Evolutionary conservation across 2,888 invertebrate species (phyloP).

Genomic region (Spilosoma lubricipeda): DNA sequence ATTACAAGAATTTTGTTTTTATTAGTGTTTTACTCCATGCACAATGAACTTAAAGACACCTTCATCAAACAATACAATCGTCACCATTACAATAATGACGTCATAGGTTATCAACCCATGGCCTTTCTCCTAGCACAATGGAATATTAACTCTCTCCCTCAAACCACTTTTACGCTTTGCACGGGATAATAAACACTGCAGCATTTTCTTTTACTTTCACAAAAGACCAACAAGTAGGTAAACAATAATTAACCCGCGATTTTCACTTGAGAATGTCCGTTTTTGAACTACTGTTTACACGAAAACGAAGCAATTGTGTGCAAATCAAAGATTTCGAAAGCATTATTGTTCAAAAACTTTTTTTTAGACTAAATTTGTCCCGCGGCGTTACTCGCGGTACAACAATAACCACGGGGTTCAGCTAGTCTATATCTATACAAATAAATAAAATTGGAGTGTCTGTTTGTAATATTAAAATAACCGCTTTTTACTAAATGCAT

Average conservation of each 20-base stretch:
- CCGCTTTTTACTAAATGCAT: too few relatives aligned
- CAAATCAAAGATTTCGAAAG: too few relatives aligned
- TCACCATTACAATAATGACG: conserved; percentile 4
- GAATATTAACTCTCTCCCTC: conserved; percentile 15
- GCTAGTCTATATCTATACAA: too few relatives aligned
- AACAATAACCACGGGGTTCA: too few relatives aligned
- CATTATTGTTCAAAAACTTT: too few relatives aligned
- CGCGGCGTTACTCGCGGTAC: too few relatives aligned
- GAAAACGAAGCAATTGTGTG: too few relatives aligned
- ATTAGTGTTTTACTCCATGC: background rate
- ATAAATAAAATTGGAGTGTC: too few relatives aligned
- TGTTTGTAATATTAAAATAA: too few relatives aligned
- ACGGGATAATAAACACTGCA: conserved; percentile 19
- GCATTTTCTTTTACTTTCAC: conserved; percentile 22
- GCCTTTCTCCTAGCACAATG: conserved; percentile 19
- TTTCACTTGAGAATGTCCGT: background rate
- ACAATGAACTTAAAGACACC: background rate
- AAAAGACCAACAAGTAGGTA: background rate
- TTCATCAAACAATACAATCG: background rate
- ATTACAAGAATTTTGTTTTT: background rate
- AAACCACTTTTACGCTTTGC: conserved; percentile 16
- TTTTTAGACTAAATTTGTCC: too few relatives aligned
- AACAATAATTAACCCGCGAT: background rate
- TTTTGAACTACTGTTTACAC: too few relatives aligned
- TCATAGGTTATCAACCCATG: conserved; percentile 16